Base-by-base conservation (phyloP, 2,797 vertebrate species). In the Enteromius viviparus region DNA sequence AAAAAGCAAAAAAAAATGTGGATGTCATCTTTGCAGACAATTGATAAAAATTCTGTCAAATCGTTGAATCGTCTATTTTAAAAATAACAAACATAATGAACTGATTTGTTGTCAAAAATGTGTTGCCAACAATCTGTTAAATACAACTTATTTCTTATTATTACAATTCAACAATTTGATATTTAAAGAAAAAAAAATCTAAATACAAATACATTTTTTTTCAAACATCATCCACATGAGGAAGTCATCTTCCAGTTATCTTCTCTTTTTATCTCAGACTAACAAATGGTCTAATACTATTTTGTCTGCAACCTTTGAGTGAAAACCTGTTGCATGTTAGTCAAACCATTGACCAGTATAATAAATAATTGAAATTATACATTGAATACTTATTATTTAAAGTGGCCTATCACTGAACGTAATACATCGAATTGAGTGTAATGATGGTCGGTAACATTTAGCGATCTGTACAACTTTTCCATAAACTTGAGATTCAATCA, bases 381-480 rank as follows among this genome's bases (percentile, higher is more conserved):
- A 83, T 69, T 47, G 12, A 76, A 69, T 45, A 76, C 26, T 17
- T 29, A 26, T 64, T 66, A 51, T 78, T 76, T 32, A 66, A 70
- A 64, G 42, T 66, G 82, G n/a, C 26, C 32, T 34, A 53, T 71
- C 55, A 62, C 68, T 53, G 32, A 60, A 65, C 53, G 26, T 47
- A 77, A 76, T 69, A 70, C 53, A 70, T 42, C 15, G 23, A 68
- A 68, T 62, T 34, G 40, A 78, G n/a, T 29, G 53, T 37, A 76
- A 69, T 19, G 14, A 66, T 51, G 26, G 23, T n/a, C 29, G 3
- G 76, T 78, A 65, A 65, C 1, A 66, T 78, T 68, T 76, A 53
- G 62, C n/a, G 45, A 84, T 74, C 76, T 81, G 40, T 85, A 75
- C 79, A 81, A 76, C 72, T 34, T 80, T 70, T 70, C 29, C n/a